Conservation (phyloP, 2,797 vertebrate genomes). For the Podarcis siculus region DNA sequence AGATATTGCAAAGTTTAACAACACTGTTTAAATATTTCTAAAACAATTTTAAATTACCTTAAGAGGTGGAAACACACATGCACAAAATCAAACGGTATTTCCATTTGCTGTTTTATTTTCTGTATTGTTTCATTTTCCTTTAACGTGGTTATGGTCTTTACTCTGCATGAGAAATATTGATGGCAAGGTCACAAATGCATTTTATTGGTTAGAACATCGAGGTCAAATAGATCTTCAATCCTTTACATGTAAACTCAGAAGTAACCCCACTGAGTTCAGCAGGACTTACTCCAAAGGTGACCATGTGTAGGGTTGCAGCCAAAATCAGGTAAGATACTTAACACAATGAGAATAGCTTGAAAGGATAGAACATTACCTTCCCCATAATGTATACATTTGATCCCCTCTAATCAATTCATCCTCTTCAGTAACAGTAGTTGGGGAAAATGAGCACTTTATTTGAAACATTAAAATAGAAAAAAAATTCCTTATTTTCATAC, state of each 20-base stretch:
- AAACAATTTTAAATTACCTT: conserved; percentile 75
- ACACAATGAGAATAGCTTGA: conserved; percentile 54
- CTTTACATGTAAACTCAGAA: too few species aligned
- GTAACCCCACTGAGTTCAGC: too few species aligned
- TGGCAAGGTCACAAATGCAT: conserved; percentile 78
- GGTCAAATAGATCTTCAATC: conserved; percentile 50
- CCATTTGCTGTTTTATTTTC: conserved; percentile 72
- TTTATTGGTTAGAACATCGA: conserved; percentile 64
- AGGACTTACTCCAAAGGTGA: too few species aligned
- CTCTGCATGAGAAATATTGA: conserved; percentile 78
- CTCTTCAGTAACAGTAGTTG: conserved; percentile 66
- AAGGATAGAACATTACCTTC: conserved; percentile 62
- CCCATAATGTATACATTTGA: conserved; percentile 65
- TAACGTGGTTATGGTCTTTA: conserved; percentile 74
- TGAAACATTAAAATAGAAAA: conserved; percentile 59
- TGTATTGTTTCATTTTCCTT: conserved; percentile 72
- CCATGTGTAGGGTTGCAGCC: too few species aligned
- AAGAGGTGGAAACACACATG: conserved; percentile 69
- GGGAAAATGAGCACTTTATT: conserved; percentile 70
- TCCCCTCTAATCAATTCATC: conserved; percentile 55
- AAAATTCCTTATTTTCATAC: conserved; percentile 69
- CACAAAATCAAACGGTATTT: conserved; percentile 65
- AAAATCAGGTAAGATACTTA: conserved; percentile 52
- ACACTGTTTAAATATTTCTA: conserved; percentile 78
- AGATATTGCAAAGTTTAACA: conserved; percentile 72